Conservation (phyloP, 2,797 vertebrate genomes). For the Gambelia wislizenii region DNA sequence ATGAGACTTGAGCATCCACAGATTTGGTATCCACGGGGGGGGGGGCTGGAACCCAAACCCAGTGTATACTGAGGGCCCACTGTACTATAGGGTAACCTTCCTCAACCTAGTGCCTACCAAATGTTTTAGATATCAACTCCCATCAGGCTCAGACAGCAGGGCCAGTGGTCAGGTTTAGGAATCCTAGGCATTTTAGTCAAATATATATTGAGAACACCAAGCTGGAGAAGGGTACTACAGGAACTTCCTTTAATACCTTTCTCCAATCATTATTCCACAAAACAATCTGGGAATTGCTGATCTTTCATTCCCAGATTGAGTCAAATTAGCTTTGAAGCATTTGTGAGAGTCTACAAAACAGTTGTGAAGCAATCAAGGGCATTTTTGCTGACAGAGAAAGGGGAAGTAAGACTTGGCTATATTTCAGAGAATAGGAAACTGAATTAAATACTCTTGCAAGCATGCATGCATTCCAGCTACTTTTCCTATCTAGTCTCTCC, state of each 20-base stretch:
- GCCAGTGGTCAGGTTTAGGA: background rate
- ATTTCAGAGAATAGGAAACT: background rate
- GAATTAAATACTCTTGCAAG: conserved; percentile 30
- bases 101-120: background rate
- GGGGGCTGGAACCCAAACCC: too few species aligned
- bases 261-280: too few species aligned
- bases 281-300: background rate
- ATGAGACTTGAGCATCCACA: too few species aligned
- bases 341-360: conserved; percentile 32
- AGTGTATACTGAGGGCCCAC: too few species aligned
- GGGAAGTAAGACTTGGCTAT: conserved; percentile 14
- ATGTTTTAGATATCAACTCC: background rate
- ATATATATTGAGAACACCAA: background rate
- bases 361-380: background rate
- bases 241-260: too few species aligned
- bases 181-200: background rate
- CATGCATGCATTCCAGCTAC: background rate
- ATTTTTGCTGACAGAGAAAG: background rate
- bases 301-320: conserved; percentile 37
- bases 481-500: background rate
- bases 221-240: background rate
- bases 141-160: background rate
- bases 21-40: too few species aligned
- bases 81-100: conserved; percentile 18
- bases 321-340: conserved; percentile 40